phyloP scores from a whole-genome alignment of 2,797 vertebrate genomes.

The Esox masquinongy region DNA sequence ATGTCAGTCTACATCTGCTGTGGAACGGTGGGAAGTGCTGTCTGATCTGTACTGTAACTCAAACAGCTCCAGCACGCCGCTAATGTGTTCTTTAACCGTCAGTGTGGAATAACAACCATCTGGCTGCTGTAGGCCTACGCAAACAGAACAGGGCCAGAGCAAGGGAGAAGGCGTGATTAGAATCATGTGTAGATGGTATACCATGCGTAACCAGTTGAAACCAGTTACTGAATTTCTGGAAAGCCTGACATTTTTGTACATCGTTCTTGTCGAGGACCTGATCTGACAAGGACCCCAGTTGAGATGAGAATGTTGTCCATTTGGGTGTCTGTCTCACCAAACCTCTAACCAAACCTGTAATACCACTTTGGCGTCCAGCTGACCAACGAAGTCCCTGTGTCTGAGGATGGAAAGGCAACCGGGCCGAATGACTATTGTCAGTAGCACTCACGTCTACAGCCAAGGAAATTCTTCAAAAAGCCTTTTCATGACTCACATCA shows the following conservation, averaged over 20 bases:
- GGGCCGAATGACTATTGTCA: no score
- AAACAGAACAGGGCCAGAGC: slow-evolving; percentile 1
- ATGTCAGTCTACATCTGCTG: slow-evolving; percentile 32
- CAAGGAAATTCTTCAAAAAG: no score
- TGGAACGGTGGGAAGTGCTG: slow-evolving; percentile 7
- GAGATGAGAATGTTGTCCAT: background rate
- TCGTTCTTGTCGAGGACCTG: background rate
- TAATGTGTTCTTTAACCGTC: slow-evolving; percentile 22
- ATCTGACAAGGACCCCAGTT: background rate
- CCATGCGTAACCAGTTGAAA: background rate
- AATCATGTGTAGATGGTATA: background rate
- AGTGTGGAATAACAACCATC: slow-evolving; percentile 27
- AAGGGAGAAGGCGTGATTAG: background rate
- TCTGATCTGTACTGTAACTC: background rate
- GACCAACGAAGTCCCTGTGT: no score
- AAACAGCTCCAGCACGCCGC: background rate
- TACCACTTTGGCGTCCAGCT: no score
- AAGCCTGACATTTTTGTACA: background rate
- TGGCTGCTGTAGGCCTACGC: slow-evolving; percentile 6
- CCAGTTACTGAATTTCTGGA: background rate
- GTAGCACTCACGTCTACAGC: no score
- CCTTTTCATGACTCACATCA: no score
- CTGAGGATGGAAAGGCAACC: no score
- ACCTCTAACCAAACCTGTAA: no score
- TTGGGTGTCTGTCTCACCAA: background rate